A percentile compares a stretch with the other conserved stretches of the same genome.
phyloP scores from a whole-genome alignment of 2,888 invertebrate genomes.

The Clivina fossor region DNA sequence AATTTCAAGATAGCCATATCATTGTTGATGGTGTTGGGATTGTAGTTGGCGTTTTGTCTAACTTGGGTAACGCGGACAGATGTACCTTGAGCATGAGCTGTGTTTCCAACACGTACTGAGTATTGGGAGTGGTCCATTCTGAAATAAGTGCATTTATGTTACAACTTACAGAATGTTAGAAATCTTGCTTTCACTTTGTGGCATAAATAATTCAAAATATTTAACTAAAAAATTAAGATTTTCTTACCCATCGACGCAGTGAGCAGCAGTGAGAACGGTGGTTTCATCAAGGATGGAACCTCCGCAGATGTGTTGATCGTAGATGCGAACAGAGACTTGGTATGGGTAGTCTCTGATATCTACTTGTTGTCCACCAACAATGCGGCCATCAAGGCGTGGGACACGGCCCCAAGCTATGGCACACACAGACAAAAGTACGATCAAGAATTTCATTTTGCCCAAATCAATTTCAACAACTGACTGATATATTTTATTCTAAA shows the following conservation, averaged over 20 bases:
- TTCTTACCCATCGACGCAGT: constrained; percentile 11
- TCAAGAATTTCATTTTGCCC: constrained; percentile 3
- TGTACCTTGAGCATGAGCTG: background rate
- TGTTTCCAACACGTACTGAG: constrained; percentile 9
- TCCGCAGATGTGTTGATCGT: constrained; percentile 18
- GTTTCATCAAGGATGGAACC: constrained; percentile 8
- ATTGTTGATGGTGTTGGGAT: background rate
- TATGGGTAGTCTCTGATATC: constrained; percentile 3
- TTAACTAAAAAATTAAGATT: background rate
- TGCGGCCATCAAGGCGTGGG: constrained; percentile 11
- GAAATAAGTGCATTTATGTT: background rate
- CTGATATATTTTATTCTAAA: no score
- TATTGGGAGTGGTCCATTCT: constrained; percentile 19
- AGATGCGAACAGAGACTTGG: constrained; percentile 13
- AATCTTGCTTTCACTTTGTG: no score
- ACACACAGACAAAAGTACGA: background rate
- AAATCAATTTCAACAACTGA: no score
- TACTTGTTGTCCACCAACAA: constrained; percentile 3
- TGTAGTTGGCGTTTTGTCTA: constrained; percentile 3
- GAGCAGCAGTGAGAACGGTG: constrained; percentile 12
- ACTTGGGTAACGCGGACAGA: background rate
- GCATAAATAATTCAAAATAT: background rate
- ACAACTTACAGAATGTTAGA: background rate
- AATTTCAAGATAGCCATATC: constrained; percentile 19
- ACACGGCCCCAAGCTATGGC: background rate